Evolutionary conservation across 2,113 vertebrate genomes (phyloP).

Genomic region (Elephantulus edwardii): DNA sequence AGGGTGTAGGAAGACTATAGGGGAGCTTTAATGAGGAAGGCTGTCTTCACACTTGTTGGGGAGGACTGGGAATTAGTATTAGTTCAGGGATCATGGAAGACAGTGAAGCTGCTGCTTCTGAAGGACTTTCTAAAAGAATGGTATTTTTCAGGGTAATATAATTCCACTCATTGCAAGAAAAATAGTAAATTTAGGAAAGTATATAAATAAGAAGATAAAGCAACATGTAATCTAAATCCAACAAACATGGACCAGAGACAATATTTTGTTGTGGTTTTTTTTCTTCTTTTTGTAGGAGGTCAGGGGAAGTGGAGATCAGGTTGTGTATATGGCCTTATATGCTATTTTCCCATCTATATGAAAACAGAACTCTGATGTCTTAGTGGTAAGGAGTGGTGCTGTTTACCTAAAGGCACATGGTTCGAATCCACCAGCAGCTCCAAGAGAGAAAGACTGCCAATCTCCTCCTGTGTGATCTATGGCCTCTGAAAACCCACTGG

Average conservation of each 20-base stretch:
- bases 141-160: constrained; percentile 29
- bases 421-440: no score
- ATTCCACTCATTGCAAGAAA: constrained; percentile 8
- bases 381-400: no score
- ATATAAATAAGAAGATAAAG: constrained; percentile 43
- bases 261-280: neutral
- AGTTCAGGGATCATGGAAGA: constrained; percentile 19
- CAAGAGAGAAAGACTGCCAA: no score
- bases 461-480: no score
- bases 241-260: neutral
- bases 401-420: no score
- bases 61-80: neutral
- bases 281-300: neutral
- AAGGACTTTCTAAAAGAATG: constrained; percentile 11
- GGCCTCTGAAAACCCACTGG: no score
- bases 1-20: constrained; percentile 26
- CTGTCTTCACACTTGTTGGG: constrained; percentile 5
- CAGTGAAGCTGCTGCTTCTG: neutral
- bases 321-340: neutral
- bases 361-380: no score
- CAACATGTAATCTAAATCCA: neutral
- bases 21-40: constrained; percentile 60
- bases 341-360: no score
- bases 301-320: neutral
- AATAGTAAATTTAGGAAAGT: constrained; percentile 23